phyloP scores from a whole-genome alignment of 2,113 vertebrate species.

The Donacobius atricapilla region DNA sequence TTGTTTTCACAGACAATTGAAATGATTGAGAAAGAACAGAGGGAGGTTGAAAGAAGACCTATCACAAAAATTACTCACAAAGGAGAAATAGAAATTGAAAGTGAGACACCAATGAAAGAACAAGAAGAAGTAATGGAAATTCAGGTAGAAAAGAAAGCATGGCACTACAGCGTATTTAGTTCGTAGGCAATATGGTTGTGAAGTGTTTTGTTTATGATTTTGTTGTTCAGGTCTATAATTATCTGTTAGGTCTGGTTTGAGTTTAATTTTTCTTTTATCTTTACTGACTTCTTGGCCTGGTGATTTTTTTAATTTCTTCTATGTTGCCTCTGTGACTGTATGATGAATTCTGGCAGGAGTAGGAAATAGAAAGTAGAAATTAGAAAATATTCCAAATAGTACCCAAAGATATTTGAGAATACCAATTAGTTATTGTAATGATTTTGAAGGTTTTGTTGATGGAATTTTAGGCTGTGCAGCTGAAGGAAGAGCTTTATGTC shows the following conservation, averaged over 20 bases:
- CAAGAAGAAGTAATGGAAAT: slow-evolving; percentile 82
- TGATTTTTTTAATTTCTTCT: background rate
- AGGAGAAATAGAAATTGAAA: slow-evolving; percentile 99
- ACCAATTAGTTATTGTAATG: background rate
- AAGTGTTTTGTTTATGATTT: background rate
- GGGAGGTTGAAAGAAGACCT: slow-evolving; percentile 92
- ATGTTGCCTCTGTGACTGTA: background rate
- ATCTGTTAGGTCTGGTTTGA: background rate
- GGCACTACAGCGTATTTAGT: background rate
- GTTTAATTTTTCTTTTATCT: background rate
- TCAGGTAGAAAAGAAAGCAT: slow-evolving; percentile 69
- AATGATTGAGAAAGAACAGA: slow-evolving; percentile 98
- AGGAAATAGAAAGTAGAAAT: background rate
- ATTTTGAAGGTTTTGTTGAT: background rate
- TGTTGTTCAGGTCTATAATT: background rate
- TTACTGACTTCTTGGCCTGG: background rate
- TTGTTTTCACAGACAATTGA: slow-evolving; percentile 88
- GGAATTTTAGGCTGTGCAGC: background rate
- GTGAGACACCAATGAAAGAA: slow-evolving; percentile 88
- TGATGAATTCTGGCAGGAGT: background rate
- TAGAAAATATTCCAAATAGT: background rate
- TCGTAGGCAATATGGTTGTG: background rate
- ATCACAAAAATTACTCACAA: slow-evolving; percentile 99
- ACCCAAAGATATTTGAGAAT: background rate
- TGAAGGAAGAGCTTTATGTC: background rate